Base-by-base conservation (phyloP, 2,797 vertebrate genomes). In the Numenius phaeopus region DNA sequence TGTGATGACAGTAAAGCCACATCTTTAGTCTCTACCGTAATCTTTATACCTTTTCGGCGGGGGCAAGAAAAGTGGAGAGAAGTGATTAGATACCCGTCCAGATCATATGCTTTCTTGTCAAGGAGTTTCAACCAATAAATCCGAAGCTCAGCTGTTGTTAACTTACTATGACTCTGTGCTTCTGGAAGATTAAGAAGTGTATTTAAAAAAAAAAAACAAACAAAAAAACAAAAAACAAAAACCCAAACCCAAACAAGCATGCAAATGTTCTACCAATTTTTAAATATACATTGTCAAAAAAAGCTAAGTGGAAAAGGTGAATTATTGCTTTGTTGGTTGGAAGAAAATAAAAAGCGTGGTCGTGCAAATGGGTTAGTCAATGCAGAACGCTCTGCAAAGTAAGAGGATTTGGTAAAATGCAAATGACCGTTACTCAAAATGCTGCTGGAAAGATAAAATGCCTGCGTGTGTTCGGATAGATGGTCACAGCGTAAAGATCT, bases 401-500 rank as follows among this genome's bases (percentile, higher is more conserved):
- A 10, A 17, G 17, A 42, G 64, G 72, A 54, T 87, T 91, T 22
- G 49, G 88, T 32, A 22, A 83, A 83, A 96, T 89, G 90, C 77
- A 93, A 71, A 92, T 87, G 83, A 1, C 30, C 27, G 2, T 85
- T 64, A 9, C 61, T 93, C 75, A 70, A 8, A 91, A 57, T 44
- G 24, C 66, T 54, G 19, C 86, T 58, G 49, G 67, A 13, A 64
- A 71, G 88, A 70, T 57, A 13, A 80, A 96, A 84, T 24, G 88
- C 47, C 37, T 78, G 26, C 1, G 1, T 77, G 70, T 66, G n/a
- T 67, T 54, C 4, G n/a, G 76, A 61, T 66, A 11, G 89, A 87
- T 91, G 91, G 72, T 27, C 2, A 2, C 55, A 24, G 82, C 50
- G 67, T 62, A 14, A 47, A 96, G 94, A 96, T 95, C 77, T 94